Evolutionary conservation across 2,113 vertebrate species (phyloP).

Genomic region (Uria lomvia): DNA sequence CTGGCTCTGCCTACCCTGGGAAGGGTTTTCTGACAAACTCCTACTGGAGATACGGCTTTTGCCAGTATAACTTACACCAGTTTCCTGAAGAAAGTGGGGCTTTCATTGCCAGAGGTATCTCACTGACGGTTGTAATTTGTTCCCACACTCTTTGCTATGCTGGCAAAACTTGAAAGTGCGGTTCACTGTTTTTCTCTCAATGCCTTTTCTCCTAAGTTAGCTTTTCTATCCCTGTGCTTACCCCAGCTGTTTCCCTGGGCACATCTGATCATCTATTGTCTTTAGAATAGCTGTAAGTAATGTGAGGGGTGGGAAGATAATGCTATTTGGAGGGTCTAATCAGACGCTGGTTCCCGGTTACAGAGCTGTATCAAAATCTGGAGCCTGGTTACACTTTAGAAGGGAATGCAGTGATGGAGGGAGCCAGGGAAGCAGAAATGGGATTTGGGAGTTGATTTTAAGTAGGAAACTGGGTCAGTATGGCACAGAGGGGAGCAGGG

Average conservation of each 20-base stretch:
- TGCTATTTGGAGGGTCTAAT: neutral
- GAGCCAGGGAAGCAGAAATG: neutral
- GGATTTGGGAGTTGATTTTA: neutral
- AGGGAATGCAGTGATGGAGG: neutral
- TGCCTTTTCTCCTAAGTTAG: constrained; percentile 49
- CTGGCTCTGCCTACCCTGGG: constrained; percentile 39
- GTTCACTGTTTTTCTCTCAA: constrained; percentile 12
- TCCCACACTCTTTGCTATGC: constrained; percentile 61
- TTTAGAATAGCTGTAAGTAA: constrained; percentile 17
- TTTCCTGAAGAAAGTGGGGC: constrained; percentile 60
- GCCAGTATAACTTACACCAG: constrained; percentile 35
- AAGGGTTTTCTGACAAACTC: constrained; percentile 55
- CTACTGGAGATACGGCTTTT: constrained; percentile 51
- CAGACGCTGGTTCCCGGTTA: neutral
- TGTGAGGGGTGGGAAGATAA: constrained; percentile 16
- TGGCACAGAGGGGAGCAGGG: neutral
- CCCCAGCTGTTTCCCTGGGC: constrained; percentile 40
- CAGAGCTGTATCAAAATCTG: neutral
- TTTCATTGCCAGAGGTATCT: constrained; percentile 58
- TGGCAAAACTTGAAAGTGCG: constrained; percentile 60
- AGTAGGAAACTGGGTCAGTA: neutral
- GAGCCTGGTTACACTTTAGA: neutral
- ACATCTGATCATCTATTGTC: constrained; percentile 45
- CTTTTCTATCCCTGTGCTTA: constrained; percentile 35
- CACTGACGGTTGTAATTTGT: constrained; percentile 57